Evolutionary conservation across 2,113 vertebrate genomes (phyloP).

Genomic region (Crotalus horridus): DNA sequence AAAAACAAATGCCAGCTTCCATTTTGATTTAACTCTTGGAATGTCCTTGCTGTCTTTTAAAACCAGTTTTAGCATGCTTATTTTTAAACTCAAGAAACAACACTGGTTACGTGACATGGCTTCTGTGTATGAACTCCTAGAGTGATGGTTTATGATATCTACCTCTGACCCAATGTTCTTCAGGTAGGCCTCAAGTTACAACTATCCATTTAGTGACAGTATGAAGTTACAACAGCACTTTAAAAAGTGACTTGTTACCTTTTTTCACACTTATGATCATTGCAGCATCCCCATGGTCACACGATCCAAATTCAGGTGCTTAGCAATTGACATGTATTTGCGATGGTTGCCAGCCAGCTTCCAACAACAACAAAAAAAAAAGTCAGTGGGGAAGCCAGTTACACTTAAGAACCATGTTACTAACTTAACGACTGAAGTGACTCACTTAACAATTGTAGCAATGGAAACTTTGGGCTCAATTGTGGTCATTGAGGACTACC

Average conservation of each 20-base stretch:
- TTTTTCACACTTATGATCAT: neutral
- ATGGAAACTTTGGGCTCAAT: neutral
- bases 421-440: too few relatives aligned
- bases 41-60: neutral
- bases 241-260: neutral
- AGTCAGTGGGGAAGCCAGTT: too few relatives aligned
- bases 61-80: neutral
- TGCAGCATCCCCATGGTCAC: too few relatives aligned
- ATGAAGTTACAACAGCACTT: neutral
- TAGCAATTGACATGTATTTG: neutral
- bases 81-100: neutral
- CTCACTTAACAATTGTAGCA: neutral
- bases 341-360: neutral
- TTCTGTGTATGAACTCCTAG: neutral
- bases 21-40: neutral
- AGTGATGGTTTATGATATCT: neutral
- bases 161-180: neutral
- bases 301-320: neutral
- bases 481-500: neutral
- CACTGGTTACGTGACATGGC: neutral
- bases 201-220: neutral
- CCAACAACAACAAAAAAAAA: neutral
- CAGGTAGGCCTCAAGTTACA: neutral
- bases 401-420: too few relatives aligned
- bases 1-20: neutral